phyloP scores from a whole-genome alignment of 1,140 invertebrate species.

The Saccostrea glomerata region DNA sequence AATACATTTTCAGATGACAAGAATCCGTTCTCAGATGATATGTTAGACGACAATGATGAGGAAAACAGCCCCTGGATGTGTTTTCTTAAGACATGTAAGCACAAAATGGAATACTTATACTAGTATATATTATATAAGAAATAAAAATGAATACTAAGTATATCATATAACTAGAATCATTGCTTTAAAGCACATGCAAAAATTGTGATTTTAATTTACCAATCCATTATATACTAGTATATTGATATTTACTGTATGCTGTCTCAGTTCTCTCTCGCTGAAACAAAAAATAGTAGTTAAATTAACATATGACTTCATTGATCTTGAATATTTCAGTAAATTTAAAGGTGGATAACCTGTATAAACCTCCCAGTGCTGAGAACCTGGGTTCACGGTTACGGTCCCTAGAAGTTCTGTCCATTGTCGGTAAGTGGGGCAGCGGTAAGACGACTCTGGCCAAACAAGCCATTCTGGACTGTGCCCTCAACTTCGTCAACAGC shows the following conservation, averaged over 20 bases:
- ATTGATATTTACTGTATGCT: too few species aligned
- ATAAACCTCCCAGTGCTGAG: neutral
- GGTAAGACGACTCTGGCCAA: slow-evolving; percentile 1
- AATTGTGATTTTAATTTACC: too few species aligned
- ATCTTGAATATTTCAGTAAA: neutral
- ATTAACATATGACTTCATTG: neutral
- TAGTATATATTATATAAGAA: too few species aligned
- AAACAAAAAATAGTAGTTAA: too few species aligned
- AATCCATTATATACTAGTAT: too few species aligned
- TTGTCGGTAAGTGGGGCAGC: slow-evolving; percentile 12
- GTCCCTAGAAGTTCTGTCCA: neutral
- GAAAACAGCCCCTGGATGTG: neutral
- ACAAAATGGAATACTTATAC: too few species aligned
- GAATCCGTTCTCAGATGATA: slow-evolving; percentile 23
- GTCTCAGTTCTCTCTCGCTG: too few species aligned
- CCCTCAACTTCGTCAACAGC: slow-evolving; percentile 1
- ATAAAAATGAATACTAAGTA: too few species aligned
- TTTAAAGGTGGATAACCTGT: slow-evolving; percentile 14
- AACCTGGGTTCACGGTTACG: neutral
- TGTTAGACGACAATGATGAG: neutral
- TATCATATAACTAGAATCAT: too few species aligned
- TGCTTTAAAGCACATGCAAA: too few species aligned
- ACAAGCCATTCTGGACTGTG: slow-evolving; percentile 10
- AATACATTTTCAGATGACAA: neutral
- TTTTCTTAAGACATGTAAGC: neutral